A percentile compares a stretch with the other conserved stretches of the same genome.
Evolutionary conservation across 2,888 invertebrate species (phyloP).

Genomic region (Nesidiocoris tenuis): DNA sequence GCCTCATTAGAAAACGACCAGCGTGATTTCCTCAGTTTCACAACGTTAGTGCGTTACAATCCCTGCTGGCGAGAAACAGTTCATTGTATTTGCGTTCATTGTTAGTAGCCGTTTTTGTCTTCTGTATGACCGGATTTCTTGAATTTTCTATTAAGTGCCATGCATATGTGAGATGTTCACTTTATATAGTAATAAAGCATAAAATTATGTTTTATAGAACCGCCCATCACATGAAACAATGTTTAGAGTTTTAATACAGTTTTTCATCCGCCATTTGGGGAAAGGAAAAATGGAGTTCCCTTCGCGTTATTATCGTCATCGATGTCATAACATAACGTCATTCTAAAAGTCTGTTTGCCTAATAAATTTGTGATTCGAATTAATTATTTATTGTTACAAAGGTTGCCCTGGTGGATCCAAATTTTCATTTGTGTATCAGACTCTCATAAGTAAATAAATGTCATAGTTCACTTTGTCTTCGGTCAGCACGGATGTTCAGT

Average conservation of each 20-base stretch:
- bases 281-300: not conserved
- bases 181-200: not conserved
- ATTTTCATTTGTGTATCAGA: too few species aligned
- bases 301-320: not conserved
- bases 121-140: not conserved
- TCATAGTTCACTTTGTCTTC: too few species aligned
- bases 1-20: not conserved
- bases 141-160: not conserved
- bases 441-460: too few species aligned
- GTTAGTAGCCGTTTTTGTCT: not conserved
- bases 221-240: not conserved
- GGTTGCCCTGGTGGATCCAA: too few species aligned
- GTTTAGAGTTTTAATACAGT: not conserved
- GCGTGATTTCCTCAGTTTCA: not conserved
- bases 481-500: too few species aligned
- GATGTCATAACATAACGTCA: constrained; percentile 6
- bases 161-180: too few species aligned
- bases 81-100: not conserved
- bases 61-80: not conserved
- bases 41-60: not conserved
- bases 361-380: not conserved
- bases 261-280: not conserved
- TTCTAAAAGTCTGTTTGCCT: not conserved
- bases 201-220: not conserved
- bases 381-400: not conserved